phyloP scores from a whole-genome alignment of 2,113 vertebrate genomes.

The Isichthys henryi region DNA sequence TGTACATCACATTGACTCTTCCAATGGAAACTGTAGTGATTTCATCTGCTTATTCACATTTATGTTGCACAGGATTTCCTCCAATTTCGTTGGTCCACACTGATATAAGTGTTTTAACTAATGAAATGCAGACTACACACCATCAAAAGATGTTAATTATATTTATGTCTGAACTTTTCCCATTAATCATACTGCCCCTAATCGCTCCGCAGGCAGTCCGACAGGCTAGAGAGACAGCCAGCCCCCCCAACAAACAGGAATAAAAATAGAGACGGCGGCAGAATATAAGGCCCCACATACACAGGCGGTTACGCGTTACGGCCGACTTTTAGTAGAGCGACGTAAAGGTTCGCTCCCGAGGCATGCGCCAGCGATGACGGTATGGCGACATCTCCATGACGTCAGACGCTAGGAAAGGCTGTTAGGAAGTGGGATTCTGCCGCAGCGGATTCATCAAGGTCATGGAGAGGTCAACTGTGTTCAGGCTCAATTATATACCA shows the following conservation, averaged over 20 bases:
- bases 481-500: background rate
- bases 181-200: conserved; percentile 4
- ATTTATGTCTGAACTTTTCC: background rate
- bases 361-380: background rate
- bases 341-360: background rate
- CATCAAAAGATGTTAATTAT: conserved; percentile 2
- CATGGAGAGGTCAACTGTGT: background rate
- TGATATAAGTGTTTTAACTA: background rate
- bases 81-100: background rate
- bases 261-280: background rate
- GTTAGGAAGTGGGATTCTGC: background rate
- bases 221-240: background rate
- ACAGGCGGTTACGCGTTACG: background rate
- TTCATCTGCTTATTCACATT: background rate
- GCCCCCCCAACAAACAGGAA: background rate
- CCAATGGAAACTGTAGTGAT: background rate
- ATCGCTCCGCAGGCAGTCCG: background rate
- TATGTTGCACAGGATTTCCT: background rate
- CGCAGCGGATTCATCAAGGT: background rate
- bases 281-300: background rate
- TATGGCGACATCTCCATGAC: background rate
- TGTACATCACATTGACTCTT: background rate
- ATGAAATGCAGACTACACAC: background rate
- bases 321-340: background rate
- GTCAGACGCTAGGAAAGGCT: background rate